Evolutionary conservation across 2,888 invertebrate species (phyloP).

Genomic region (Zygogramma bicolorata): DNA sequence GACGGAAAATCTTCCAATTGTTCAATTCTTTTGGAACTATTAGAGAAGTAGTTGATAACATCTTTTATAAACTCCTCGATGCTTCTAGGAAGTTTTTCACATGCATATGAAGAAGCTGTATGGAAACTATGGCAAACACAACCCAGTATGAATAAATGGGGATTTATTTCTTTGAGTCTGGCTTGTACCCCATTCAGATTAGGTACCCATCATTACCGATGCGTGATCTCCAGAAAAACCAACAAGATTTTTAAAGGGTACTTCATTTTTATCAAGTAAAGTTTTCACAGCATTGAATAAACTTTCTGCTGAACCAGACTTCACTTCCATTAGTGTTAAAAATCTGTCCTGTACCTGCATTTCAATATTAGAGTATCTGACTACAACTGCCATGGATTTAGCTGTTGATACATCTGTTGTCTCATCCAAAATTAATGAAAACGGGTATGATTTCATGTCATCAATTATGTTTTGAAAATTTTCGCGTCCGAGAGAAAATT

Average conservation of each 20-base stretch:
- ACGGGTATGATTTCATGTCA: not conserved
- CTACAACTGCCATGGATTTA: constrained; percentile 1
- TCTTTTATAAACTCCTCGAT: not conserved
- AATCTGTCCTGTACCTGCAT: constrained; percentile 6
- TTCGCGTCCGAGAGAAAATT: no score
- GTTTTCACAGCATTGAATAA: not conserved
- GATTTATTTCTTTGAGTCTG: not conserved
- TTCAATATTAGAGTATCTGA: not conserved
- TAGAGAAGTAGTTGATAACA: not conserved
- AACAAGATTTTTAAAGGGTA: constrained; percentile 11
- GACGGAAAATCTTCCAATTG: not conserved
- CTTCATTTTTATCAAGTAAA: not conserved
- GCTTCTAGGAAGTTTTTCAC: constrained; percentile 3
- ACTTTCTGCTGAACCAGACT: not conserved
- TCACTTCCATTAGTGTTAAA: constrained; percentile 1
- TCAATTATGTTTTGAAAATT: not conserved
- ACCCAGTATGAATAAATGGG: not conserved
- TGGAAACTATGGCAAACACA: not conserved
- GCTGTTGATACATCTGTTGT: not conserved
- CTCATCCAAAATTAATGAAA: constrained; percentile 11
- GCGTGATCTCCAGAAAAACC: constrained; percentile 1
- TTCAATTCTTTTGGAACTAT: not conserved
- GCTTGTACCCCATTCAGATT: not conserved
- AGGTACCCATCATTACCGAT: constrained; percentile 7
- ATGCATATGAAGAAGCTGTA: constrained; percentile 4